Evolutionary conservation across 2,888 invertebrate species (phyloP).

Genomic region (Xestobium rufovillosum): DNA sequence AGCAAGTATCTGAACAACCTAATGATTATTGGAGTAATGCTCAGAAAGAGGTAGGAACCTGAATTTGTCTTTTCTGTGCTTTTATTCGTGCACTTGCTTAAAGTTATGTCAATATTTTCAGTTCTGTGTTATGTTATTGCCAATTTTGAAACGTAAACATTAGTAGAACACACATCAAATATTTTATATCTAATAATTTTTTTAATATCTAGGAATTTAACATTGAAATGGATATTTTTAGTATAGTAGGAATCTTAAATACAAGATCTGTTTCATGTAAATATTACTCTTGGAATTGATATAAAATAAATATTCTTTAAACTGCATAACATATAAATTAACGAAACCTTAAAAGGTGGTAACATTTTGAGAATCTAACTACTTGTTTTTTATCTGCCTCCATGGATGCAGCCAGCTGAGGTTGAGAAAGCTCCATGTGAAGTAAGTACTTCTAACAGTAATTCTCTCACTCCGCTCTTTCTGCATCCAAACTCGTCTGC

Average conservation of each 20-base stretch:
- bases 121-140: too few relatives aligned
- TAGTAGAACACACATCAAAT: too few relatives aligned
- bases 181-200: too few relatives aligned
- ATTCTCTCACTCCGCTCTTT: conserved; percentile 28
- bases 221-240: neutral
- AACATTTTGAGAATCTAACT: neutral
- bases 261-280: neutral
- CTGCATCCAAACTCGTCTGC: conserved; percentile 26
- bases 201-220: too few relatives aligned
- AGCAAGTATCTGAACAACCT: conserved; percentile 28
- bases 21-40: conserved; percentile 36
- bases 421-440: conserved; percentile 37
- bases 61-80: conserved; percentile 13
- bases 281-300: neutral
- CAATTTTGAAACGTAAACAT: too few relatives aligned
- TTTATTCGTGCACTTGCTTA: neutral
- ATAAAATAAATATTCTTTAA: neutral
- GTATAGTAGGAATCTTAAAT: neutral
- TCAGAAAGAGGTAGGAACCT: conserved; percentile 38
- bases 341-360: too few relatives aligned
- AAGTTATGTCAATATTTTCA: too few relatives aligned
- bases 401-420: conserved; percentile 40
- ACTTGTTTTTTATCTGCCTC: conserved; percentile 22
- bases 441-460: conserved; percentile 40
- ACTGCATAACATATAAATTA: too few relatives aligned